A percentile compares a stretch with the other conserved stretches of the same genome.
These are phyloP conservation scores for Eupelmus urozonus DNA, from an alignment of 2,888 invertebrate genomes.

Conservation along the genomic window DNA sequence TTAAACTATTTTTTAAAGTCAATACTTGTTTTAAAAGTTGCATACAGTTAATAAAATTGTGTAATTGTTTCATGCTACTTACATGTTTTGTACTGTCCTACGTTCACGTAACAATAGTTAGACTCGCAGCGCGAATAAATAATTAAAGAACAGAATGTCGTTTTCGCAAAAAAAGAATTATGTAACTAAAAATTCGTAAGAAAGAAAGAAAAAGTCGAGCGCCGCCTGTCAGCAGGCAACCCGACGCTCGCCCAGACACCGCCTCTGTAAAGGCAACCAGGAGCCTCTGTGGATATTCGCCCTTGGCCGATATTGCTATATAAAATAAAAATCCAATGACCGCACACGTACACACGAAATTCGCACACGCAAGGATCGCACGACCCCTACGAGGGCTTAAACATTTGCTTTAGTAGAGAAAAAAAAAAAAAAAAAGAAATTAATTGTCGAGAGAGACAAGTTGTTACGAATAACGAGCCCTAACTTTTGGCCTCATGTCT, in stretches of 20 bases:
- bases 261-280: conserved; percentile 59
- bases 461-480: conserved; percentile 39
- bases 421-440: neutral
- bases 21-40: too few species aligned
- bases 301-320: conserved; percentile 66
- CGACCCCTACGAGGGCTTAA: too few species aligned
- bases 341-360: neutral
- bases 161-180: neutral
- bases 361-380: conserved; percentile 1
- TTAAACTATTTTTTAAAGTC: too few species aligned
- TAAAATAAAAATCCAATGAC: neutral
- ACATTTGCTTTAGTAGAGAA: neutral
- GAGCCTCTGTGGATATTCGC: conserved; percentile 77
- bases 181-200: neutral
- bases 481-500: conserved; percentile 80
- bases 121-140: too few species aligned
- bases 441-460: conserved; percentile 18
- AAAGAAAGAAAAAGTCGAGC: neutral
- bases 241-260: conserved; percentile 23
- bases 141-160: neutral
- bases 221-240: conserved; percentile 52
- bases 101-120: too few species aligned
- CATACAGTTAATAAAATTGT: too few species aligned
- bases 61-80: too few species aligned
- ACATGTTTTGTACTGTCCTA: too few species aligned